Evolutionary conservation across 2,888 invertebrate species (phyloP).

Genomic region (Gymnoscelis rufifasciata): DNA sequence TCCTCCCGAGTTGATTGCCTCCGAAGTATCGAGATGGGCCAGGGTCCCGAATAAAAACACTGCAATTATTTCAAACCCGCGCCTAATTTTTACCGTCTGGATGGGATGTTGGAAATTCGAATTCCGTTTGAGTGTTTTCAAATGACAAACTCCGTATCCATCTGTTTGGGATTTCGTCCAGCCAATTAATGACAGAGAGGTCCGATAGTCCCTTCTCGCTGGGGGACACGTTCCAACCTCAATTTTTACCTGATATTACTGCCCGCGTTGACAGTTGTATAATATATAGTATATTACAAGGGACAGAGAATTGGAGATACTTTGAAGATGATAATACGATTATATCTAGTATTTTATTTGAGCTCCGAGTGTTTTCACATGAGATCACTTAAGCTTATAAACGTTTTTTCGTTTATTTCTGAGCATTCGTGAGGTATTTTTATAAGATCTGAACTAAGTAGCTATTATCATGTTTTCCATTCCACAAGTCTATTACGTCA

Average conservation of each 20-base stretch:
- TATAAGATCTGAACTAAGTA: background rate
- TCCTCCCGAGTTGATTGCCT: slow-evolving; percentile 55
- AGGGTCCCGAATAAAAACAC: slow-evolving; percentile 45
- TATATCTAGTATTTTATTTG: slow-evolving; percentile 23
- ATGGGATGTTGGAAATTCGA: slow-evolving; percentile 43
- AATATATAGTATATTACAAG: slow-evolving; percentile 48
- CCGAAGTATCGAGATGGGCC: slow-evolving; percentile 50
- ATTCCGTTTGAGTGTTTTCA: slow-evolving; percentile 53
- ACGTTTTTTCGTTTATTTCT: background rate
- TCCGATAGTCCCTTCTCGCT: slow-evolving; percentile 51
- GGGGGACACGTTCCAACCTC: slow-evolving; percentile 58
- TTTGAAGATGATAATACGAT: slow-evolving; percentile 46
- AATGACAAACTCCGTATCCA: slow-evolving; percentile 57
- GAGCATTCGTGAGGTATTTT: background rate
- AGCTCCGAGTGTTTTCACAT: slow-evolving; percentile 20
- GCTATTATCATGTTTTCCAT: too few species aligned
- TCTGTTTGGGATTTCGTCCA: slow-evolving; percentile 51
- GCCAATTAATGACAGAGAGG: slow-evolving; percentile 67
- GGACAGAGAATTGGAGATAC: slow-evolving; percentile 53
- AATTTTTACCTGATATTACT: slow-evolving; percentile 75
- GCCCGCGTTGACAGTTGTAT: slow-evolving; percentile 65
- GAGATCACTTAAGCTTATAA: slow-evolving; percentile 18
- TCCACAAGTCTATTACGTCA: too few species aligned
- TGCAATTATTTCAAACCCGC: slow-evolving; percentile 56
- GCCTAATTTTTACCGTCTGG: slow-evolving; percentile 54